Evolutionary conservation across 2,113 vertebrate species (phyloP).

Genomic region (Hassar affinis): DNA sequence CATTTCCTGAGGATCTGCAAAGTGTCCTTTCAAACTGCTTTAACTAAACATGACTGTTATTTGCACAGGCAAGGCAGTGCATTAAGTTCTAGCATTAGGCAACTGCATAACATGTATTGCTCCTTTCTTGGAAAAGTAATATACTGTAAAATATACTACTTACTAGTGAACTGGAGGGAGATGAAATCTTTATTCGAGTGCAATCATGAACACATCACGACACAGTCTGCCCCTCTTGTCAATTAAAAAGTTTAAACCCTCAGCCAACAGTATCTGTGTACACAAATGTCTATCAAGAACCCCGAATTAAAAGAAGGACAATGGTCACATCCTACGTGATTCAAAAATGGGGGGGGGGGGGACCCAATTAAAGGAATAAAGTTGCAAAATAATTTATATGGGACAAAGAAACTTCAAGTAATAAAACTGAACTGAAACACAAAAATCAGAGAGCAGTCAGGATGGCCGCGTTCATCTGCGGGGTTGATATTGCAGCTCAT

Average conservation of each 20-base stretch:
- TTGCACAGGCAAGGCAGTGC: not conserved
- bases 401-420: constrained; percentile 28
- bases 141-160: not conserved
- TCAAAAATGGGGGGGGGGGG: not conserved
- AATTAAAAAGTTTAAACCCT: constrained; percentile 39
- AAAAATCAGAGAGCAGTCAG: not conserved
- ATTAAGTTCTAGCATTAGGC: no score
- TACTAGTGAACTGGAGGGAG: constrained; percentile 50
- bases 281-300: constrained; percentile 14
- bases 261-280: constrained; percentile 29
- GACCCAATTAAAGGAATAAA: not conserved
- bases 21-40: not conserved
- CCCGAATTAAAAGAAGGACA: constrained; percentile 3
- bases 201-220: constrained; percentile 55
- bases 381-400: constrained; percentile 10
- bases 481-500: constrained; percentile 6
- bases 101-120: not conserved
- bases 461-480: not conserved
- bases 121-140: not conserved
- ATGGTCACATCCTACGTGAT: not conserved
- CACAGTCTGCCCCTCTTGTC: constrained; percentile 4
- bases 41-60: not conserved
- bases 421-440: constrained; percentile 5
- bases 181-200: constrained; percentile 65
- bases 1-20: not conserved